Base-by-base conservation (phyloP, 2,113 vertebrate genomes). In the Penelope pileata region DNA sequence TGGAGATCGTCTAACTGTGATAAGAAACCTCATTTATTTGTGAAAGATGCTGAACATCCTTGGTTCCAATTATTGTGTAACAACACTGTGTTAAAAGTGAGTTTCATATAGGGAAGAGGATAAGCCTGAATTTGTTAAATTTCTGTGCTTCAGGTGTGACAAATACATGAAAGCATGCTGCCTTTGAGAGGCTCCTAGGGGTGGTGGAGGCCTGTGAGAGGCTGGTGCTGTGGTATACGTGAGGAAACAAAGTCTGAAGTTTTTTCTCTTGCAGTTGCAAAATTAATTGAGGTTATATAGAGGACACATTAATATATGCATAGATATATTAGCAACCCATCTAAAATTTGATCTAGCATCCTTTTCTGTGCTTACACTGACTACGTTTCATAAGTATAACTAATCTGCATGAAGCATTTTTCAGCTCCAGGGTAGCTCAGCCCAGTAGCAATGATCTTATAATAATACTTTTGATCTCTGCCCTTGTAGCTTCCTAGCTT, bases 201-300 rank as follows among this genome's bases (percentile, higher is more conserved):
- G 53, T 66, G 0, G 0, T 43, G 43, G 19, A 82, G 29, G 30
- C 17, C n/a, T 64, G 32, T 10, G 66, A 50, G 58, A 47, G 32
- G 26, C 68, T 94, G 79, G 30, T 26, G 85, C 67, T 89, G 89
- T 84, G 64, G 88, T 74, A 12, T 4, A 5, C 26, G 68, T 40
- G 64, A 81, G 76, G 34, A 90, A 26, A 42, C 90, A 42, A 74
- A 75, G 38, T 23, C 69, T 79, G 69, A 93, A 90, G 68, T 86
- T 94, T 86, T 94, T 86, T 81, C 60, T 95, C 60, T 77, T 36
- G 42, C 56, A 91, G 67, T 54, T 73, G 21, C 38, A 74, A 47
- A 89, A 92, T 90, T 95, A 95, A 96, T 95, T 95, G 86, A 90
- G 94, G 95, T 96, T 91, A 91, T 63, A 43, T 26, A 80, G 82